Evolutionary conservation across 1,140 invertebrate species (phyloP).

Genomic region (Xylocopa sonorina): DNA sequence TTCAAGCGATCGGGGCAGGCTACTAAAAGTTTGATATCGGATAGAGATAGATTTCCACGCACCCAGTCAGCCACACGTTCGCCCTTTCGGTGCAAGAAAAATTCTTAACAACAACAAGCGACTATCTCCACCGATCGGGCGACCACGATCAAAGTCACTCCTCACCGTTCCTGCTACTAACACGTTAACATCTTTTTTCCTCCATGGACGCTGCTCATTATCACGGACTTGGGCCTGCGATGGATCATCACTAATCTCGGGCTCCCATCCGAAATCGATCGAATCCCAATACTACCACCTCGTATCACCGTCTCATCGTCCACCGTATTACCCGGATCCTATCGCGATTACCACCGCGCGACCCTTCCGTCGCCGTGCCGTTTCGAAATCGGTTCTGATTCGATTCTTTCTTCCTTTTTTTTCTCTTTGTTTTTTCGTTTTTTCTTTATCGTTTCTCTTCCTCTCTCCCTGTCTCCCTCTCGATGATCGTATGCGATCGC

Average conservation of each 20-base stretch:
- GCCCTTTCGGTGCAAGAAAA: not conserved
- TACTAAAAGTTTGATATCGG: no score
- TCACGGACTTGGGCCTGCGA: constrained; percentile 64
- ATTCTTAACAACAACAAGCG: no score
- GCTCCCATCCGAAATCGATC: constrained; percentile 35
- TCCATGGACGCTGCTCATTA: constrained; percentile 78
- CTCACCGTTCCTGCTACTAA: constrained; percentile 58
- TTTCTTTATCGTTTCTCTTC: no score
- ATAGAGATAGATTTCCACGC: not conserved
- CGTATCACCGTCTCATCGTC: constrained; percentile 52
- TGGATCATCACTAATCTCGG: constrained; percentile 62
- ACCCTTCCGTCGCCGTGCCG: no score
- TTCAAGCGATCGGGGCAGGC: no score
- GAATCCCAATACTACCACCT: constrained; percentile 50
- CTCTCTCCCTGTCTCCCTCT: not conserved
- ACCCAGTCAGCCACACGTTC: not conserved
- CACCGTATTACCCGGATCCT: constrained; percentile 1
- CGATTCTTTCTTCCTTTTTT: no score
- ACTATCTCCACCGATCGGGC: constrained; percentile 1
- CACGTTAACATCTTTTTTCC: constrained; percentile 74
- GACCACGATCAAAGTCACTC: constrained; percentile 1
- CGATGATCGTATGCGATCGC: not conserved
- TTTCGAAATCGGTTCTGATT: no score
- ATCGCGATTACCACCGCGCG: not conserved
- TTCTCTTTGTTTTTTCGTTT: no score